Percentiles rank a stretch among this genome's conserved stretches.
Evolutionary conservation across 2,113 vertebrate genomes (phyloP).

Genomic region (Anolis carolinensis): DNA sequence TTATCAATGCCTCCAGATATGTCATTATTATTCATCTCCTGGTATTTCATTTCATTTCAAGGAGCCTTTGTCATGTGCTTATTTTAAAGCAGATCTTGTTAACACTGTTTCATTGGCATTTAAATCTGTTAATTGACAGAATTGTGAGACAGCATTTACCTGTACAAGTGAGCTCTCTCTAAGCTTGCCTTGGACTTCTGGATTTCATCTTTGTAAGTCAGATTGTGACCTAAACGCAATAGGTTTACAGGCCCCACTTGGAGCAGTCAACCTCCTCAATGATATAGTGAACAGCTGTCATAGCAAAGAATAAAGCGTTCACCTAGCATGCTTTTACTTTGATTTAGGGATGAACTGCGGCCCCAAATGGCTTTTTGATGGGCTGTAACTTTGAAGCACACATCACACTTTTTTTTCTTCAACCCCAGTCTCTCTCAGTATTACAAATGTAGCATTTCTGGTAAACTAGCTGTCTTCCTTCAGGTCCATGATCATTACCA

Average conservation of each 20-base stretch:
- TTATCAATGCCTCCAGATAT: conserved; percentile 31
- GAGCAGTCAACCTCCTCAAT: conserved; percentile 28
- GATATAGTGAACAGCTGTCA: conserved; percentile 27
- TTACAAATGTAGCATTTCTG: background rate
- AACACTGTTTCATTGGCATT: conserved; percentile 7
- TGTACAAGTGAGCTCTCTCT: background rate
- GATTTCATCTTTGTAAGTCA: conserved; percentile 16
- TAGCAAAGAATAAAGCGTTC: conserved; percentile 14
- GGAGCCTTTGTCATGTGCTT: conserved; percentile 28
- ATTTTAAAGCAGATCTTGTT: conserved; percentile 22
- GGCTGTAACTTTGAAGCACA: background rate
- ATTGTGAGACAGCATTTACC: conserved; percentile 22
- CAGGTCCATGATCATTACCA: background rate
- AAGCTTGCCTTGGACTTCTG: background rate
- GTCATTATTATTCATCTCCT: conserved; percentile 35
- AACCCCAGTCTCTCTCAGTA: background rate
- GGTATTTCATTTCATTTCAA: conserved; percentile 35
- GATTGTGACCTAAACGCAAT: conserved; percentile 34
- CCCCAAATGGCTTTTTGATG: conserved; percentile 25
- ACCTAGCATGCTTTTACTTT: conserved; percentile 34
- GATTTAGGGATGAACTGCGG: conserved; percentile 34
- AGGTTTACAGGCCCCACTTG: conserved; percentile 45
- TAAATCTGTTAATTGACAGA: conserved; percentile 28
- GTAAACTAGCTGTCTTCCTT: background rate
- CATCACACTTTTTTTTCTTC: conserved; percentile 5